Evolutionary conservation across 2,888 invertebrate species (phyloP).

Genomic region (Phyllotreta striolata): DNA sequence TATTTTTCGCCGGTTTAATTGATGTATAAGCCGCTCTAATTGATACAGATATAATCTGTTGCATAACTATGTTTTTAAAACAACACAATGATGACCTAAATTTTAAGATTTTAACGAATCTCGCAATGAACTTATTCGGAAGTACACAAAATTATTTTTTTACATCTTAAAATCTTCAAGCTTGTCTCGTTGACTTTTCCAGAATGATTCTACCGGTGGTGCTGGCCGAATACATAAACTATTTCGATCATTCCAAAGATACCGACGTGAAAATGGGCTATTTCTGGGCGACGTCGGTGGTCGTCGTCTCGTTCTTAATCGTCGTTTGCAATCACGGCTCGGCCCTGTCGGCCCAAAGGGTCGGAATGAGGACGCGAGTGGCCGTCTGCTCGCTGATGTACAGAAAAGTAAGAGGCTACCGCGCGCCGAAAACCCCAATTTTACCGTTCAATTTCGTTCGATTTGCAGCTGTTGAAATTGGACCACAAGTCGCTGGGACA

Average conservation of each 20-base stretch:
- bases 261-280: constrained; percentile 69
- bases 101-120: no score
- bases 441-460: background rate
- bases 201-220: constrained; percentile 71
- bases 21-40: no score
- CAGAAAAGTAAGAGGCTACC: constrained; percentile 71
- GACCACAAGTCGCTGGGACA: constrained; percentile 77
- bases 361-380: constrained; percentile 81
- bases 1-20: background rate
- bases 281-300: constrained; percentile 70
- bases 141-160: no score
- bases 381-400: constrained; percentile 84
- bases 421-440: background rate
- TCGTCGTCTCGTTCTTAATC: constrained; percentile 66
- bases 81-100: no score
- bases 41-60: no score
- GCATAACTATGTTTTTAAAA: no score
- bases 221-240: constrained; percentile 70
- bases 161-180: no score
- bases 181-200: background rate
- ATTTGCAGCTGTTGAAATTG: constrained; percentile 65
- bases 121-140: no score
- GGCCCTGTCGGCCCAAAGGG: constrained; percentile 65
- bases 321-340: constrained; percentile 73
- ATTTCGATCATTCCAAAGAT: constrained; percentile 61